phyloP scores from a whole-genome alignment of 2,797 vertebrate species.

The Sebastes nivosus region DNA sequence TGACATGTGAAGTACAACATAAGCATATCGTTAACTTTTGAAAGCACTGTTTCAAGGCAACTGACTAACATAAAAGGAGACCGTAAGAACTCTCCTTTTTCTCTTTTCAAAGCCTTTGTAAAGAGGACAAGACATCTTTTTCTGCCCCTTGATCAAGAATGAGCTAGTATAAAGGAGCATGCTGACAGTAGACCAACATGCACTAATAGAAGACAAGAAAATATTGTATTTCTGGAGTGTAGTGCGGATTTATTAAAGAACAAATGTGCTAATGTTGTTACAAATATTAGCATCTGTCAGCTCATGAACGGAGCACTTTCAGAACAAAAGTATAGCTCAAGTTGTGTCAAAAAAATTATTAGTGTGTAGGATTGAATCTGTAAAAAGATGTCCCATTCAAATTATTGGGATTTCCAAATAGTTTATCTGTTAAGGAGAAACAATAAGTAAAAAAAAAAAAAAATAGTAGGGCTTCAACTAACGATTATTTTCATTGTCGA shows the following conservation, averaged over 20 bases:
- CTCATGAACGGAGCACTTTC: not conserved
- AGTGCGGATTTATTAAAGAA: not conserved
- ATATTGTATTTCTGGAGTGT: not conserved
- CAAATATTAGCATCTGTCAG: not conserved
- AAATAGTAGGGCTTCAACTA: too few species aligned
- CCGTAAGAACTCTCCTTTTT: conserved; percentile 10
- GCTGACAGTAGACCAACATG: not conserved
- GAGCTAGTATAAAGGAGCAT: not conserved
- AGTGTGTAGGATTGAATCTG: not conserved
- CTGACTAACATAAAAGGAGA: conserved; percentile 24
- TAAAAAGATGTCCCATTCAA: not conserved
- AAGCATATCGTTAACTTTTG: conserved; percentile 4
- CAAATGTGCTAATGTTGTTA: not conserved
- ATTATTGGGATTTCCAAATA: not conserved
- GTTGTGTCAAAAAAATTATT: not conserved
- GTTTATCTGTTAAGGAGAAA: not conserved
- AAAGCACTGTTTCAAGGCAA: conserved; percentile 15
- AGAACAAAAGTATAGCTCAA: not conserved
- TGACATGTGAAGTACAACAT: conserved; percentile 6
- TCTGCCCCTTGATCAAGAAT: conserved; percentile 26
- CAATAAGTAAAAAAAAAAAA: too few species aligned
- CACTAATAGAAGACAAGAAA: not conserved
- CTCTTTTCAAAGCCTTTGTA: conserved; percentile 20
- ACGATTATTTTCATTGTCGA: too few species aligned
- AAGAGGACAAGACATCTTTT: not conserved